Base-by-base conservation (phyloP, 2,113 vertebrate species). In the Smithornis capensis region DNA sequence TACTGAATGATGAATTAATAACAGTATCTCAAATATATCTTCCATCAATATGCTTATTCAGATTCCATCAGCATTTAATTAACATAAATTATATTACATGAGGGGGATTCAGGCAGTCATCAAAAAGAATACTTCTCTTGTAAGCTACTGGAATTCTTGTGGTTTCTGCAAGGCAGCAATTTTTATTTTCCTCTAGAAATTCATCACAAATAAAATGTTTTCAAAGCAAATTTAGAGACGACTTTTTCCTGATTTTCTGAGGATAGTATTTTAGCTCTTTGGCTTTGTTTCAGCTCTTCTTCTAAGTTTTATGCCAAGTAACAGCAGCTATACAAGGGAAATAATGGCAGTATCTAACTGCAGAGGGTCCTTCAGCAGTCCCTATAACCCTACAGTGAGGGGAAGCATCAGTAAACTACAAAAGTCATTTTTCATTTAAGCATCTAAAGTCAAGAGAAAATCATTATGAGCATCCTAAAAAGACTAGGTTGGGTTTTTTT, bases 1-100 rank as follows among this genome's bases (percentile, higher is more conserved):
- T 96, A 71, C 93, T 90, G 90, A 95, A 93, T 92, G 93, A 96
- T 96, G 92, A 97, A 97, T 97, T 97, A 97, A 97, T 96, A 96
- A 95, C 89, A 78, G 89, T 88, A 96, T 93, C 95, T 94, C 93
- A 91, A 92, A 96, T 95, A 92, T n/a, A 83, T 95, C 73, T 95
- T 85, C 88, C 76, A 96, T 96, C 96, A 97, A 93, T 95, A 94
- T 96, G 89, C 84, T 96, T 63, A 86, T 95, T 95, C 94, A 90
- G 79, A 93, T 89, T 65, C 93, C 83, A 96, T 97, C 96, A 94
- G 96, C 95, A 95, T 95, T 96, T 95, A 96, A 97, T 97, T 97
- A 97, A 91, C 91, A 96, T 93, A 97, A 96, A 95, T 96, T 93
- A 96, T 60, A 82, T 87, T 73, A 95, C 83, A 95, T 10, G 57